Evolutionary conservation across 1,140 invertebrate species (phyloP).

Genomic region (Manduca sexta): DNA sequence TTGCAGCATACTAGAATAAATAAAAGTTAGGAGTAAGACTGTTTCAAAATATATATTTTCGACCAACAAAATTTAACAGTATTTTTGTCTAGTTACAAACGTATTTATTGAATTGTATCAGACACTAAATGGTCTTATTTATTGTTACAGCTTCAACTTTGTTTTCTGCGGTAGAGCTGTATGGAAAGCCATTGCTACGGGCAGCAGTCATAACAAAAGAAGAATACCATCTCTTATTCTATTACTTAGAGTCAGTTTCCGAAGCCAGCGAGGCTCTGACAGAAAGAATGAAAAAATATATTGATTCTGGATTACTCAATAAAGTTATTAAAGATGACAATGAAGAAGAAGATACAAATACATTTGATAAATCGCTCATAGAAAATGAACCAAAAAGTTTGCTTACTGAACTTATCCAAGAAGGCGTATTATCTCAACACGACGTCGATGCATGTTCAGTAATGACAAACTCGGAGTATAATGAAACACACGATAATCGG

Average conservation of each 20-base stretch:
- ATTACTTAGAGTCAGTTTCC: conserved; percentile 66
- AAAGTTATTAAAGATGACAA: conserved; percentile 24
- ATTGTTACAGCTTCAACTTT: conserved; percentile 63
- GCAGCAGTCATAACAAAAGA: conserved; percentile 63
- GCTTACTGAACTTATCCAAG: conserved; percentile 61
- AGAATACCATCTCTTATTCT: conserved; percentile 66
- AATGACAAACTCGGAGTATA: conserved; percentile 42
- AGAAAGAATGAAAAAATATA: conserved; percentile 65
- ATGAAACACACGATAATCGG: conserved; percentile 35
- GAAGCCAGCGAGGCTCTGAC: conserved; percentile 65
- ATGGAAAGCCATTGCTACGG: conserved; percentile 61
- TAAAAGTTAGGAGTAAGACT: no score
- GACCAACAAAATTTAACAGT: no score
- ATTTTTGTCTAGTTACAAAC: no score
- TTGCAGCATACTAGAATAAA: no score
- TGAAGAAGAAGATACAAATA: conserved; percentile 23
- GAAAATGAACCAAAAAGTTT: conserved; percentile 54
- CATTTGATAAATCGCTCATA: conserved; percentile 21
- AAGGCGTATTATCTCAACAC: conserved; percentile 59
- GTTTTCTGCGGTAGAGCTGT: conserved; percentile 64
- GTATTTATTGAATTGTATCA: no score
- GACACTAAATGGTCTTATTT: conserved; percentile 32
- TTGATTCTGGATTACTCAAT: conserved; percentile 63
- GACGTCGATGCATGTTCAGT: conserved; percentile 59
- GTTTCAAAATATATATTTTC: no score